Evolutionary conservation across 1,140 invertebrate species (phyloP), one percentile per base, ranked within the genome.

Genomic region (Paramacrobiotus metropolitanus): DNA sequence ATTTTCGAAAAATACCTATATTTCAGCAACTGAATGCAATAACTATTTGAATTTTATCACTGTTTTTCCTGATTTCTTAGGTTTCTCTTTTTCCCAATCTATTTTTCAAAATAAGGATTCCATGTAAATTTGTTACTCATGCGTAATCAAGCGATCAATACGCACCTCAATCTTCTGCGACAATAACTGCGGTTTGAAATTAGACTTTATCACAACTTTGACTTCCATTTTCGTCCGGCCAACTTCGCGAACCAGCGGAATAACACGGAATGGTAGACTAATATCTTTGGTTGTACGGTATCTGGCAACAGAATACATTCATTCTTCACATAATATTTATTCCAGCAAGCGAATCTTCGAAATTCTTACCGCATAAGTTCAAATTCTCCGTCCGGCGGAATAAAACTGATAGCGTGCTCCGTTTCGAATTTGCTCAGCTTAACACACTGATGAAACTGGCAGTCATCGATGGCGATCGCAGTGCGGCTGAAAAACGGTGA

Each of bases 261-360:
- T 99, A 30, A 99, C 92, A 60, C 95, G 84, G 80, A 99, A 99
- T 66, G 95, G 95, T 66, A 99, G 76, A 61, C 92, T 97, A 70
- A 99, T 99, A 75, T 99, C 95, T 74, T 99, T 96, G n/a, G 94
- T 98, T 60, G 94, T 98, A 59, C 94, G 86, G 74, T 98, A 99
- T 74, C 86, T 90, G 69, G n/a, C 60, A 69, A 69, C 59, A 3
- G 62, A 65, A 66, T 61, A 40, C 34, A 9, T 40, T 40, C 34
- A 40, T 40, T n/a, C n/a, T n/a, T n/a, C n/a, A n/a, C n/a, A n/a
- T n/a, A n/a, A n/a, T n/a, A n/a, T n/a, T n/a, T n/a, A n/a, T n/a
- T n/a, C n/a, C n/a, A n/a, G n/a, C n/a, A n/a, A n/a, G n/a, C n/a
- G n/a, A n/a, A n/a, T n/a, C n/a, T n/a, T n/a, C n/a, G n/a, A n/a